These are phyloP conservation scores for Sphinx pinastri DNA, from an alignment of 2,888 invertebrate species.

Conservation along the genomic window DNA sequence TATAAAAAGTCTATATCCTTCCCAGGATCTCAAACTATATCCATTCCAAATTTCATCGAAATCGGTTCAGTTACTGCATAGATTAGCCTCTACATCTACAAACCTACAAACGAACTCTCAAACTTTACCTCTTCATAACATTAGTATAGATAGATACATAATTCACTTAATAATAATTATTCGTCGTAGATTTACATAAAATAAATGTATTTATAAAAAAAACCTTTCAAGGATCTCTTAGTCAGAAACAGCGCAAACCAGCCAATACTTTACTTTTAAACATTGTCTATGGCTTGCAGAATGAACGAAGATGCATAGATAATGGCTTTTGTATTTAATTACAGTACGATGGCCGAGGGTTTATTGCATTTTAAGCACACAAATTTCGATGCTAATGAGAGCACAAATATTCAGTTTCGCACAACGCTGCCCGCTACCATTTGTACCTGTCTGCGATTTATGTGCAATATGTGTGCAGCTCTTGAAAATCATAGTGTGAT, in stretches of 20 bases:
- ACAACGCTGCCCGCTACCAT: not conserved
- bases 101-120: no score
- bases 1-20: no score
- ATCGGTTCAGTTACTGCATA: no score
- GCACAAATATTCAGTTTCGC: conserved; percentile 11
- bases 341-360: conserved; percentile 3
- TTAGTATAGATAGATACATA: no score
- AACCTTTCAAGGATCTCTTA: no score
- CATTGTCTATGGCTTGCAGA: not conserved
- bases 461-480: not conserved
- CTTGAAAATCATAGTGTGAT: not conserved
- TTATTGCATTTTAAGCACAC: conserved; percentile 21
- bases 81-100: no score
- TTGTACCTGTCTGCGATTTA: conserved; percentile 5
- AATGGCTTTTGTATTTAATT: conserved; percentile 18
- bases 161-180: no score
- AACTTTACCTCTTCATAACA: no score
- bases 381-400: conserved; percentile 23
- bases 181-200: no score
- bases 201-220: no score
- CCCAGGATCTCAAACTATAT: no score
- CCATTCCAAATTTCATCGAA: no score
- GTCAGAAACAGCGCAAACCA: not conserved
- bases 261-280: conserved; percentile 7
- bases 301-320: conserved; percentile 12